Conservation (phyloP, 2,113 vertebrate species). For the Indicator maculatus region DNA sequence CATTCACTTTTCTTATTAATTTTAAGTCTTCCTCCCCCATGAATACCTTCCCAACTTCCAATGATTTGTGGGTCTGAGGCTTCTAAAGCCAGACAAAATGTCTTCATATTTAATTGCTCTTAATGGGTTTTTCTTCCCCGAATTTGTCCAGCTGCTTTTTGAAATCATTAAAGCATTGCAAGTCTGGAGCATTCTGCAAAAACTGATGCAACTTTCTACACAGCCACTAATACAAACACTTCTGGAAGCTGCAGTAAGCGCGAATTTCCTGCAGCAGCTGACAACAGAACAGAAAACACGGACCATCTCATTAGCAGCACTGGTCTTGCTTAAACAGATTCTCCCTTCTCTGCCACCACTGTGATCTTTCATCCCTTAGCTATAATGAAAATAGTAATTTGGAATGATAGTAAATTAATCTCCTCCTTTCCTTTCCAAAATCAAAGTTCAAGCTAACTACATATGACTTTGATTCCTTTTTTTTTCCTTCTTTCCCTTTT, state of each 20-base stretch:
- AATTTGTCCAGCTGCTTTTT: neutral
- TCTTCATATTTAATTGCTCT: constrained; percentile 11
- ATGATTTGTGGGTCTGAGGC: neutral
- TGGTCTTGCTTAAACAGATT: neutral
- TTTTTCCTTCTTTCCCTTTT: no score
- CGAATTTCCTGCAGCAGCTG: neutral
- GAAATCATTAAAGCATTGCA: neutral
- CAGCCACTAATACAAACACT: neutral
- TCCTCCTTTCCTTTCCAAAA: neutral
- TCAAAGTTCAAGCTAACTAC: neutral
- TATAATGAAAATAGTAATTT: neutral
- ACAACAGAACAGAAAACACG: neutral
- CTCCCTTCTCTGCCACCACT: neutral
- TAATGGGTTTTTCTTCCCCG: constrained; percentile 6
- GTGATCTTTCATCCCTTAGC: neutral
- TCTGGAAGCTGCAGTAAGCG: neutral
- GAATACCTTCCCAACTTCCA: neutral
- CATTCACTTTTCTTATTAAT: neutral
- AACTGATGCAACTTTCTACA: neutral
- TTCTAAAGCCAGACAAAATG: constrained; percentile 10
- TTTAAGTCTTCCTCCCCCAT: neutral
- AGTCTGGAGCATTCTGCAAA: neutral
- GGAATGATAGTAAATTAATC: neutral
- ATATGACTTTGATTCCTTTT: neutral
- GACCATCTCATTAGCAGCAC: neutral